Evolutionary conservation across 2,797 vertebrate genomes (phyloP).

Genomic region (Eospalax fontanierii): DNA sequence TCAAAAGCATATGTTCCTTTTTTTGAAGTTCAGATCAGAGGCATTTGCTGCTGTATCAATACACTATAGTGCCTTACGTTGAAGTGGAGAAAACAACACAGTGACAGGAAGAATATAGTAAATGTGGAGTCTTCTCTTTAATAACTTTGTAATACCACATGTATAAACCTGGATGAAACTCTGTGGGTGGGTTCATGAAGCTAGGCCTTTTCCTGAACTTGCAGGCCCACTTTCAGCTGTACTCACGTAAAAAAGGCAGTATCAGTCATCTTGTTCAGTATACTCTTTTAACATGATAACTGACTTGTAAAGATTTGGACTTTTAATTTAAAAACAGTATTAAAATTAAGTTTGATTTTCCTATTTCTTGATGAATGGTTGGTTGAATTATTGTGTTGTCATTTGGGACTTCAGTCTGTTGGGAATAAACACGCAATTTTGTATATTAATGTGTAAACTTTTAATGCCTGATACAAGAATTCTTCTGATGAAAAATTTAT

Average conservation of each 20-base stretch:
- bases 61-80: conserved; percentile 27
- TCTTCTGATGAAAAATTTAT: conserved; percentile 32
- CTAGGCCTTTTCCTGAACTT: conserved; percentile 75
- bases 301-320: conserved; percentile 40
- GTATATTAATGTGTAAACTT: conserved; percentile 75
- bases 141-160: conserved; percentile 88
- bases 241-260: conserved; percentile 52
- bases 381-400: conserved; percentile 42
- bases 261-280: conserved; percentile 70
- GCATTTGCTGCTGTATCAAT: conserved; percentile 62
- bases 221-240: conserved; percentile 84
- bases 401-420: conserved; percentile 72
- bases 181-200: conserved; percentile 86
- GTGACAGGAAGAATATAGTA: conserved; percentile 64
- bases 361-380: conserved; percentile 72
- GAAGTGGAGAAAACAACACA: conserved; percentile 68
- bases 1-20: conserved; percentile 32
- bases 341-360: conserved; percentile 53
- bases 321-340: conserved; percentile 60
- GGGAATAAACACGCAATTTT: conserved; percentile 48
- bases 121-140: conserved; percentile 82
- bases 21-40: conserved; percentile 64
- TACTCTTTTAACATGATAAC: conserved; percentile 60
- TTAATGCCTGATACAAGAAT: conserved; percentile 73
- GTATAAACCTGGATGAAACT: conserved; percentile 80